A percentile compares a stretch with the other conserved stretches of the same genome.
phyloP scores from a whole-genome alignment of 2,113 vertebrate species.

The Semicossyphus pulcher region DNA sequence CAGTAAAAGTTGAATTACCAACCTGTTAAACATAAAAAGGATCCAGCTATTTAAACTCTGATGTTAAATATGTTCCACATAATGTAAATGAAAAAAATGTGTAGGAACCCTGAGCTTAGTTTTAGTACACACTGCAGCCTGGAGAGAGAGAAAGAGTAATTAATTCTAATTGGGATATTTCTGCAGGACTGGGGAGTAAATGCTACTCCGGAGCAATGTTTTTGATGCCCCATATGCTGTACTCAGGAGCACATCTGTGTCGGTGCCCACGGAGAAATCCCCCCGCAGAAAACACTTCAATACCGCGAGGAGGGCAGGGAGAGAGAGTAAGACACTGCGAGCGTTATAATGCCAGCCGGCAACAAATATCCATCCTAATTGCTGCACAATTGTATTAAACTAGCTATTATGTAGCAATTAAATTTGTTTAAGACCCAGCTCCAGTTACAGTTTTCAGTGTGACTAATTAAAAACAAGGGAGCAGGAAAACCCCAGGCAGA shows the following conservation, averaged over 20 bases:
- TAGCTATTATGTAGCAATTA: constrained; percentile 81
- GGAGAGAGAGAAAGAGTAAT: constrained; percentile 58
- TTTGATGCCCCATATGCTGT: constrained; percentile 75
- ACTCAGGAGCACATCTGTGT: constrained; percentile 75
- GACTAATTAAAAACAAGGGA: constrained; percentile 80
- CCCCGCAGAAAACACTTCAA: constrained; percentile 58
- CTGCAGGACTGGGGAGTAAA: constrained; percentile 55
- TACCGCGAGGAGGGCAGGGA: constrained; percentile 32
- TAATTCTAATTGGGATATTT: constrained; percentile 77
- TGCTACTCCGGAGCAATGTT: constrained; percentile 56
- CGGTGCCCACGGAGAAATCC: constrained; percentile 63
- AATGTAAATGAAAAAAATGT: neutral
- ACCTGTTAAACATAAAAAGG: too few species aligned
- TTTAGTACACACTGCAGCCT: constrained; percentile 17
- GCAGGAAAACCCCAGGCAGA: constrained; percentile 71
- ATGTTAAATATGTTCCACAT: neutral
- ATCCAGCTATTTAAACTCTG: too few species aligned
- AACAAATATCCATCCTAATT: constrained; percentile 81
- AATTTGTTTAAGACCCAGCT: constrained; percentile 72
- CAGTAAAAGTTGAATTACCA: too few species aligned
- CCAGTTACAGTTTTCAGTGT: constrained; percentile 76
- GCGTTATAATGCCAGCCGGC: constrained; percentile 70
- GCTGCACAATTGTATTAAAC: constrained; percentile 82
- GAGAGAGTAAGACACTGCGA: constrained; percentile 44
- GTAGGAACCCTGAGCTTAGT: neutral